Base-by-base conservation (phyloP, 2,888 invertebrate species). In the Andrena camellia region DNA sequence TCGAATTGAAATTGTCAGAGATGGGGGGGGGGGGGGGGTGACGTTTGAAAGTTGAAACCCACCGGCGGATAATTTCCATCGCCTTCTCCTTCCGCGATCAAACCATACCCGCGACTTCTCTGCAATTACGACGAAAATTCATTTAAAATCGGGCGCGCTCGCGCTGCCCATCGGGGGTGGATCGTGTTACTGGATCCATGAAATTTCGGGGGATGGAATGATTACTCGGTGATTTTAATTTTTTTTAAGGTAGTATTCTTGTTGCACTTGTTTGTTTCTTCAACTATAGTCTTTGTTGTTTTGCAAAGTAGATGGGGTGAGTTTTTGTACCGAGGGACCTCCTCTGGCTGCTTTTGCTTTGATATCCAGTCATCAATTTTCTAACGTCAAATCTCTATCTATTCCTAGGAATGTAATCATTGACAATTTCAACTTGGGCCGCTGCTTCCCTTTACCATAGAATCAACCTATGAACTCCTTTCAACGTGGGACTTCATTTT, bases 61-160 rank as follows among this genome's bases (percentile, higher is more conserved):
- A 17, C 50, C 50, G 63, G 23, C 13, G 35, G 72, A 76, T 81
- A 72, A 83, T 83, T 83, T 81, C 83, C 76, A 81, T 71, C 70
- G 71, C 57, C 81, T 75, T 74, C 75, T 83, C 72, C 71, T 71
- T 75, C 68, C 82, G 72, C 76, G 81, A 83, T 81, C 78, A 78
- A 81, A 70, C 70, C 71, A n/a, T 71, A 3, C 81, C 69, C 23
- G 75, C 52, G 68, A 76, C 76, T 72, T 69, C 71, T 76, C 74
- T 76, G 69, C 81, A 76, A 81, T 83, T 83, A 72, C 74, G 67
- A 33, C 17, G 68, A 72, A 72, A 81, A 83, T 83, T 76, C 73
- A 81, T 81, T 81, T 80, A 80, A 81, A 79, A 79, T 81, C 80
- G 73, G 50, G 35, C 33, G 35, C 33, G 60, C 77, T n/a, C 50